Conservation (phyloP, 2,113 vertebrate genomes). For the Gorsachius goisagi region DNA sequence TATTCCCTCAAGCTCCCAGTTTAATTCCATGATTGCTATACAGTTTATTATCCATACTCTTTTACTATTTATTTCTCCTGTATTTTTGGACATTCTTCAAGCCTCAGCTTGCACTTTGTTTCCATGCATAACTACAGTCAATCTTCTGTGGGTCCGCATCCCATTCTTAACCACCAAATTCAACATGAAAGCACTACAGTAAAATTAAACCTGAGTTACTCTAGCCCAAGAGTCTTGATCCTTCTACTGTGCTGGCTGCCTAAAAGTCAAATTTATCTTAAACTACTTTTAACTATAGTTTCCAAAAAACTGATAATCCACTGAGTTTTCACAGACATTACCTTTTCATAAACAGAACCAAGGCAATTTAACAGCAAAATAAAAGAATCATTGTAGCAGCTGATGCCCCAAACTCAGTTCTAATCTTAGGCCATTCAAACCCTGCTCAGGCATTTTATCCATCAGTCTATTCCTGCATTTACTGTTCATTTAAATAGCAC, state of each 20-base stretch:
- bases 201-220: background rate
- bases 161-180: background rate
- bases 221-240: background rate
- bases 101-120: background rate
- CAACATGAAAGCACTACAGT: background rate
- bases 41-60: background rate
- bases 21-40: background rate
- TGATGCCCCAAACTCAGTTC: background rate
- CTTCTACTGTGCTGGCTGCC: fast-evolving
- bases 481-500: background rate
- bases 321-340: background rate
- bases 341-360: background rate
- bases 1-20: background rate
- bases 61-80: background rate
- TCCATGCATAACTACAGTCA: background rate
- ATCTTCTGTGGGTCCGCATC: background rate
- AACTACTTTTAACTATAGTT: background rate
- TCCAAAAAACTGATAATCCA: background rate
- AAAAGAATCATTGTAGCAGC: background rate
- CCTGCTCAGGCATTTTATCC: background rate
- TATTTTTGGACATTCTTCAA: background rate
- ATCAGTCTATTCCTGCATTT: background rate
- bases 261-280: background rate
- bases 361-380: background rate
- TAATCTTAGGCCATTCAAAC: background rate